A percentile compares a stretch with the other conserved stretches of the same genome.
Conservation (phyloP, 2,888 invertebrate species). For the Crossocerus cetratus region DNA sequence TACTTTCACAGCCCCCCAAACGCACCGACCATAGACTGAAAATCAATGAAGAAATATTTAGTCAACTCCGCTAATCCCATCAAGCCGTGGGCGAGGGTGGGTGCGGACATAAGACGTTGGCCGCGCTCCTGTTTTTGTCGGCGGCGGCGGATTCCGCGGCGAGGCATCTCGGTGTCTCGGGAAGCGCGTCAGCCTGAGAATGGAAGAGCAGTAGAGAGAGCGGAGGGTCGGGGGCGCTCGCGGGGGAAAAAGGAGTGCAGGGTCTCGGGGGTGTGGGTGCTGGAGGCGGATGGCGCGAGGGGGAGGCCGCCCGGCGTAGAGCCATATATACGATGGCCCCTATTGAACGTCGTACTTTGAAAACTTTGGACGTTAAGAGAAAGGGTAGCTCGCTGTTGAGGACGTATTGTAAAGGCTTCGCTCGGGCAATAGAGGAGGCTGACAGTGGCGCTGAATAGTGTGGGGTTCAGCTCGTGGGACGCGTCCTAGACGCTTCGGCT, state of each 20-base stretch:
- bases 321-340: conserved; percentile 65
- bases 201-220: conserved; percentile 30
- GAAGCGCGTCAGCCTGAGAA: conserved; percentile 64
- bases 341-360: conserved; percentile 75
- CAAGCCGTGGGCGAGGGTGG: no score
- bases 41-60: no score
- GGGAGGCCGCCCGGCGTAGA: conserved; percentile 45
- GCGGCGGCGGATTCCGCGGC: conserved; percentile 31
- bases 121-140: conserved; percentile 39
- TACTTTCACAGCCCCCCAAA: no score
- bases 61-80: no score
- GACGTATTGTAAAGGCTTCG: conserved; percentile 74
- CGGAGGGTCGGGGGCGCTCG: conserved; percentile 41
- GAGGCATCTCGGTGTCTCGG: conserved; percentile 60
- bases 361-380: conserved; percentile 77
- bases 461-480: conserved; percentile 56
- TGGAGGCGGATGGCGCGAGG: conserved; percentile 48
- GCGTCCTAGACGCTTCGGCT: conserved; percentile 61
- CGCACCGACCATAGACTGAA: no score
- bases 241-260: conserved; percentile 29
- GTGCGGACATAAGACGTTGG: no score
- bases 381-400: conserved; percentile 73
- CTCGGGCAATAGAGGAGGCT: conserved; percentile 48
- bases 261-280: conserved; percentile 29
- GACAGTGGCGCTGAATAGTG: conserved; percentile 45